Percentiles rank a stretch among this genome's conserved stretches.
phyloP scores from a whole-genome alignment of 2,113 vertebrate species.

The Sus scrofa region T2T-Sscrofa CM000812.6:29219501-29220000 shows the following conservation, averaged over 20 bases:
- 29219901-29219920: slow-evolving; percentile 23
- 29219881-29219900: not conserved
- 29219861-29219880: not conserved
- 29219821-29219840: slow-evolving; percentile 31
- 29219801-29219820: not conserved
- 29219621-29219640: slow-evolving; percentile 27
- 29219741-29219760: not conserved
- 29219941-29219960: not conserved
- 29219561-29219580: not conserved
- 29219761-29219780: not conserved
- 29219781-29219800: not conserved
- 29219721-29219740: not conserved
- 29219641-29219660: not conserved
- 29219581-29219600: not conserved
- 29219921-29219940: not conserved
- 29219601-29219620: slow-evolving; percentile 22
- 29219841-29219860: not conserved
- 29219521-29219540: not conserved
- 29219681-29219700: slow-evolving; percentile 41
- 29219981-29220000: not conserved
- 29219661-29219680: not conserved
- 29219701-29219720: slow-evolving; percentile 9
- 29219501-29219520: not conserved
- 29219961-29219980: not conserved
- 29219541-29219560: not conserved